A percentile compares a stretch with the other conserved stretches of the same genome.
phyloP scores from a whole-genome alignment of 2,888 invertebrate species.

The Amphiduros pacificus region DNA sequence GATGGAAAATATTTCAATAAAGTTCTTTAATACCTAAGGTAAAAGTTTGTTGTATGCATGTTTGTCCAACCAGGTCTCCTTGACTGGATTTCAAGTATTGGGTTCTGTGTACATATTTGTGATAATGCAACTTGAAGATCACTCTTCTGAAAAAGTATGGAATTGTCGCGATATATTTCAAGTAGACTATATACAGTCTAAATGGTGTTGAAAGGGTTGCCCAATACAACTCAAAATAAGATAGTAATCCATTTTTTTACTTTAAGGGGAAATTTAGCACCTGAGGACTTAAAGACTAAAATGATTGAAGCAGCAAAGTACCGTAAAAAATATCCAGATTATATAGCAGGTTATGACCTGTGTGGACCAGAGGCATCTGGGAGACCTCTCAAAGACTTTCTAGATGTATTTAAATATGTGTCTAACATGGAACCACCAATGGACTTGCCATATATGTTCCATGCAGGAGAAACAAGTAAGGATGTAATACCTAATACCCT shows the following conservation, averaged over 20 bases:
- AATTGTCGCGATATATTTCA: too few species aligned
- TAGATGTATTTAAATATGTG: conserved; percentile 44
- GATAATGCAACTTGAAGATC: too few species aligned
- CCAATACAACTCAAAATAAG: too few species aligned
- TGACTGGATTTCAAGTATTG: too few species aligned
- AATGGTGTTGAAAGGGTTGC: too few species aligned
- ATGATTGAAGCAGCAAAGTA: conserved; percentile 31
- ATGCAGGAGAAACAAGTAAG: conserved; percentile 57
- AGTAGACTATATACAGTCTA: too few species aligned
- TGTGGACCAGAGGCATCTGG: conserved; percentile 50
- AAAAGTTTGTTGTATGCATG: conserved; percentile 52
- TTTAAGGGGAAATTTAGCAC: neutral
- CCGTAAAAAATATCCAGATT: conserved; percentile 38
- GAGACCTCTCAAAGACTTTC: conserved; percentile 38
- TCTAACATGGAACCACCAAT: conserved; percentile 36
- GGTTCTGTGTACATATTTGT: too few species aligned
- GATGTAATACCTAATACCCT: too few species aligned
- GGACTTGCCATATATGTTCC: conserved; percentile 54
- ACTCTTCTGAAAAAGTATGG: too few species aligned
- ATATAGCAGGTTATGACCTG: conserved; percentile 50
- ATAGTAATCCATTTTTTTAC: too few species aligned
- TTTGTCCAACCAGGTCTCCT: too few species aligned
- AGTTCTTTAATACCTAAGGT: too few species aligned
- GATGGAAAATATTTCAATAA: conserved; percentile 39
- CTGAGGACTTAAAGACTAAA: neutral